Evolutionary conservation across 2,888 invertebrate genomes (phyloP).

Genomic region (Lasioglossum marginatum): DNA sequence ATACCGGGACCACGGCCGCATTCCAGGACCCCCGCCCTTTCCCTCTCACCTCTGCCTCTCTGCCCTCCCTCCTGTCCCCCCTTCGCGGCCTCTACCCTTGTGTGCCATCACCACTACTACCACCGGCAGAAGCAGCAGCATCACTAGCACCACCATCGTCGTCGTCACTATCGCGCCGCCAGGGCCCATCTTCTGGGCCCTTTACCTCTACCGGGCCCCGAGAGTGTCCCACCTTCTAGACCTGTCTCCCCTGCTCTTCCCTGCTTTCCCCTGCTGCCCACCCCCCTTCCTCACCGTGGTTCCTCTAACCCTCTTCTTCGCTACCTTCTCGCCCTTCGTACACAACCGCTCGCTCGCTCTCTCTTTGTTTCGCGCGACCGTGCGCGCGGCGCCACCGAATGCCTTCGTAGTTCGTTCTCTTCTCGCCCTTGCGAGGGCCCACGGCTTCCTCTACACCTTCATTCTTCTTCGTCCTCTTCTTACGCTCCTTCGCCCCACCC

Average conservation of each 20-base stretch:
- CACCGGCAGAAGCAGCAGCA: slow-evolving; percentile 32
- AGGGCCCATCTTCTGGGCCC: slow-evolving; percentile 75
- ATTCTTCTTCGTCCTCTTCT: slow-evolving; percentile 51
- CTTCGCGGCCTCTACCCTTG: slow-evolving; percentile 54
- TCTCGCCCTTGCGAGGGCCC: slow-evolving; percentile 46
- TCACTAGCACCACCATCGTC: slow-evolving; percentile 22
- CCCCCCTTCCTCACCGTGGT: background rate
- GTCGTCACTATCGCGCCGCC: slow-evolving; percentile 67
- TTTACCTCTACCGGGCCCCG: slow-evolving; percentile 65
- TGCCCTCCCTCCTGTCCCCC: slow-evolving; percentile 40
- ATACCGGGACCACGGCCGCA: slow-evolving; percentile 82
- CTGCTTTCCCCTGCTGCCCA: background rate
- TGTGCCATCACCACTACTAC: slow-evolving; percentile 65
- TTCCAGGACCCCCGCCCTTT: slow-evolving; percentile 80
- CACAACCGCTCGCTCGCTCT: slow-evolving; percentile 24
- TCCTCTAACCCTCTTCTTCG: slow-evolving; percentile 20
- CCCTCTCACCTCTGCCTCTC: slow-evolving; percentile 64
- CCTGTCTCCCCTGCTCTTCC: slow-evolving; percentile 4
- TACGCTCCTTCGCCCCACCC: slow-evolving; percentile 28
- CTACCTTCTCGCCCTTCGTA: slow-evolving; percentile 58
- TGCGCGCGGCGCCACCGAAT: slow-evolving; percentile 71
- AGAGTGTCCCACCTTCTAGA: slow-evolving; percentile 35
- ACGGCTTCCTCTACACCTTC: slow-evolving; percentile 35
- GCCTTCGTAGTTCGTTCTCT: slow-evolving; percentile 59
- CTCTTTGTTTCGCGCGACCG: slow-evolving; percentile 3